Percentiles rank a stretch among this genome's conserved stretches.
Evolutionary conservation across 2,113 vertebrate species (phyloP).

Genomic region (Pseudonaja textilis): DNA sequence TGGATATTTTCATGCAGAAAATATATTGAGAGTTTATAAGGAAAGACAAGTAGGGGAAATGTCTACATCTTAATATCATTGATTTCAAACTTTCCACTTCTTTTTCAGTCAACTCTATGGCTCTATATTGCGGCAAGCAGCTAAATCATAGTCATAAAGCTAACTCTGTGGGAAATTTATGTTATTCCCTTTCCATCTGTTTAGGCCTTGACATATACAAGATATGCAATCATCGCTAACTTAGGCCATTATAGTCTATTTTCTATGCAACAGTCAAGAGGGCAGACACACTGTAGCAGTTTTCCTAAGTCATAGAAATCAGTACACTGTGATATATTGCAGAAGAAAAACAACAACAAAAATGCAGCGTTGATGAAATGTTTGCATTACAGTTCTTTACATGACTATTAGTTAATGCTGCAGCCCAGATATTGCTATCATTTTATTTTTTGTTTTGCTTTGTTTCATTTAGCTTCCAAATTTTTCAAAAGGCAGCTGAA

Average conservation of each 20-base stretch:
- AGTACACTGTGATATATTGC: background rate
- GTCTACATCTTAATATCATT: slow-evolving; percentile 12
- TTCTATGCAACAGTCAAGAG: slow-evolving; percentile 13
- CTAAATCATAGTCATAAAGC: slow-evolving; percentile 43
- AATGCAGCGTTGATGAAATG: background rate
- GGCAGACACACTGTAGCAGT: background rate
- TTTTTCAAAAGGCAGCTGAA: background rate
- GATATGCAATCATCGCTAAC: background rate
- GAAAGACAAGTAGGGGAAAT: background rate
- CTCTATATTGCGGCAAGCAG: slow-evolving; percentile 54
- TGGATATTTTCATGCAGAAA: slow-evolving; percentile 12
- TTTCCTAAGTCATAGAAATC: slow-evolving; percentile 15
- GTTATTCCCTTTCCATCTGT: slow-evolving; percentile 57
- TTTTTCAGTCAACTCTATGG: background rate
- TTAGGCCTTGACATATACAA: background rate
- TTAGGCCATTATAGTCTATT: slow-evolving; percentile 1
- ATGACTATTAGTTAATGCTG: background rate
- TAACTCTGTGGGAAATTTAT: slow-evolving; percentile 46
- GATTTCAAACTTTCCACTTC: slow-evolving; percentile 13
- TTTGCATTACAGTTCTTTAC: background rate
- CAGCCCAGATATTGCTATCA: background rate
- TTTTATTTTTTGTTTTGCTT: background rate
- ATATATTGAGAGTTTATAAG: background rate
- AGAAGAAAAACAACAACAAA: background rate
- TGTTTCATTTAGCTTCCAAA: background rate